Conservation (phyloP, 1,140 invertebrate genomes). For the Drosophila varians region DNA sequence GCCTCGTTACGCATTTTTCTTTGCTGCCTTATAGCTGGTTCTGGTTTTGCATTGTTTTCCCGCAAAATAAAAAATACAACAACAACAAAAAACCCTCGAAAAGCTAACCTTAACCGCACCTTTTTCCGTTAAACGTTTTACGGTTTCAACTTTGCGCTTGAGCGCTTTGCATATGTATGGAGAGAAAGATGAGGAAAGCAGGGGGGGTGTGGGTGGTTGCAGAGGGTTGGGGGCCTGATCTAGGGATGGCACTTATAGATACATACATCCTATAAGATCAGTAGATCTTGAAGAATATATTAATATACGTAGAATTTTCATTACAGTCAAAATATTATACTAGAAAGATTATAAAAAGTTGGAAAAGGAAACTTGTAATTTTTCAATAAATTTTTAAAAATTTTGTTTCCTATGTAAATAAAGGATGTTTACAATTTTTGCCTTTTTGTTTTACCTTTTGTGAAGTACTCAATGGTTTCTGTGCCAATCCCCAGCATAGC, state of each 20-base stretch:
- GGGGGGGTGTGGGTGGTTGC: neutral
- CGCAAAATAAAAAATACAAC: neutral
- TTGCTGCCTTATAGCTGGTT: slow-evolving; percentile 18
- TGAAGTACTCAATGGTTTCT: too few relatives aligned
- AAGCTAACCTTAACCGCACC: slow-evolving; percentile 65
- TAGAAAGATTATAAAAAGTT: too few relatives aligned
- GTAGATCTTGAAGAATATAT: too few relatives aligned
- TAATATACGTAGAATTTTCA: too few relatives aligned
- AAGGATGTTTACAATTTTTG: too few relatives aligned
- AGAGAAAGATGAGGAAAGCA: neutral
- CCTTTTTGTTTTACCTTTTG: too few relatives aligned
- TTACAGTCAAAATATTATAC: too few relatives aligned
- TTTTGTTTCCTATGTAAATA: too few relatives aligned
- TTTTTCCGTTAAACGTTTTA: slow-evolving; percentile 73
- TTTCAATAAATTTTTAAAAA: too few relatives aligned
- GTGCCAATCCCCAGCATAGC: too few relatives aligned
- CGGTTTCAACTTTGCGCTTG: slow-evolving; percentile 57
- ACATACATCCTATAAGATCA: too few relatives aligned
- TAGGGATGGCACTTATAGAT: neutral
- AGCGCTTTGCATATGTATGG: slow-evolving; percentile 20
- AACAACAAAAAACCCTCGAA: slow-evolving; percentile 20
- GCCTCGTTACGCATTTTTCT: slow-evolving; percentile 33
- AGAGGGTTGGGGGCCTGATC: neutral
- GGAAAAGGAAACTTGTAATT: too few relatives aligned
- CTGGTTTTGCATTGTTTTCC: slow-evolving; percentile 16